phyloP scores from a whole-genome alignment of 2,113 vertebrate genomes.

The Indicator maculatus region DNA sequence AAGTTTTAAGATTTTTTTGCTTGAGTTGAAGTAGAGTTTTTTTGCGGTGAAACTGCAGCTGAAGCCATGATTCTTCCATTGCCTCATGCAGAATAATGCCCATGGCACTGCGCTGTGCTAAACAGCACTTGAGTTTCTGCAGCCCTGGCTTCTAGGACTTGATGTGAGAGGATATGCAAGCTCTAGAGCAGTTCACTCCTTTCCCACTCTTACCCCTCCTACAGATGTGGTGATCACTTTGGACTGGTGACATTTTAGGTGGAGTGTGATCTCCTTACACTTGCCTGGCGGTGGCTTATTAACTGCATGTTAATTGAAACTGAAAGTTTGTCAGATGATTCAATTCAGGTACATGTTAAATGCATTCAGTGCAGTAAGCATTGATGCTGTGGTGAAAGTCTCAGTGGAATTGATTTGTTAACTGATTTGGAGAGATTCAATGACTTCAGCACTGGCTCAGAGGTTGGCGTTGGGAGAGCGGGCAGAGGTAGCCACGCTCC shows the following conservation, averaged over 20 bases:
- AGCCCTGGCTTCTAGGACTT: not conserved
- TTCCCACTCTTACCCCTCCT: not conserved
- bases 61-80: not conserved
- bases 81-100: not conserved
- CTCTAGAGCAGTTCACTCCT: not conserved
- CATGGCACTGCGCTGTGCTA: not conserved
- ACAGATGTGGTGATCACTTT: not conserved
- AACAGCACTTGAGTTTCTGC: not conserved
- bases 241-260: not conserved
- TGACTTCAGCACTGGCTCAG: not conserved
- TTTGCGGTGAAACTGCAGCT: not conserved
- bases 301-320: not conserved
- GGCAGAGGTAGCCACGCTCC: not conserved
- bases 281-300: not conserved
- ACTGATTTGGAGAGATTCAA: conserved; percentile 29
- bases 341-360: conserved; percentile 21
- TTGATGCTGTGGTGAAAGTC: not conserved
- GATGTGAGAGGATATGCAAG: conserved; percentile 1
- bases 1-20: not conserved
- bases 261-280: not conserved
- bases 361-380: not conserved
- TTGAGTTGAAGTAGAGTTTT: not conserved
- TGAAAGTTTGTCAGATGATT: conserved; percentile 34
- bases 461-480: not conserved
- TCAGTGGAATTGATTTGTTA: conserved; percentile 20